These are phyloP conservation scores for Archegozetes longisetosus DNA, from an alignment of 1,140 invertebrate genomes.

Conservation along the genomic window DNA sequence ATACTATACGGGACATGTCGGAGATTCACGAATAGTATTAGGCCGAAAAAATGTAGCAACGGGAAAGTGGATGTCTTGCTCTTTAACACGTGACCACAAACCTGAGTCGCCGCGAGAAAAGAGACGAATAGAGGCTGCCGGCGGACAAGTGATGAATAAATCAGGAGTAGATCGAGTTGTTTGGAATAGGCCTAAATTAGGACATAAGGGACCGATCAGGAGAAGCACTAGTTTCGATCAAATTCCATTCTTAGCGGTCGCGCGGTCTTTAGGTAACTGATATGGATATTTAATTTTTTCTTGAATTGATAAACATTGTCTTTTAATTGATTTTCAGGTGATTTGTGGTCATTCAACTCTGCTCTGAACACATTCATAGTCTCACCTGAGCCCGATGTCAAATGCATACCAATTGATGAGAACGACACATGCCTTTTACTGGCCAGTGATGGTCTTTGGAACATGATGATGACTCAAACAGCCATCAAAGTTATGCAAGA, in stretches of 20 bases:
- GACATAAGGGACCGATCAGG: slow-evolving; percentile 53
- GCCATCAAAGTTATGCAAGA: slow-evolving; percentile 69
- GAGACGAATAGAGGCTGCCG: slow-evolving; percentile 57
- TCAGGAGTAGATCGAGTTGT: slow-evolving; percentile 87
- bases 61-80: slow-evolving; percentile 54
- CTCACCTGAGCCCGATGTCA: slow-evolving; percentile 90
- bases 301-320: slow-evolving; percentile 3
- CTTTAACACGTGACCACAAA: slow-evolving; percentile 81
- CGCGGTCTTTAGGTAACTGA: slow-evolving; percentile 65
- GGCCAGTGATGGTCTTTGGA: slow-evolving; percentile 91
- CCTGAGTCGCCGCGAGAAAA: slow-evolving; percentile 76
- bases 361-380: slow-evolving; percentile 77
- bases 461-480: slow-evolving; percentile 66
- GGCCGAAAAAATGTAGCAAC: slow-evolving; percentile 53
- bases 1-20: slow-evolving; percentile 92
- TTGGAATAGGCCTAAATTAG: slow-evolving; percentile 67
- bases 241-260: slow-evolving; percentile 90
- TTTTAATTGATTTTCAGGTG: slow-evolving; percentile 39
- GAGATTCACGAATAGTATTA: slow-evolving; percentile 84
- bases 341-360: slow-evolving; percentile 93
- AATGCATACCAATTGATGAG: slow-evolving; percentile 66
- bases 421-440: slow-evolving; percentile 74
- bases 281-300: not conserved
- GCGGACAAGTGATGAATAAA: slow-evolving; percentile 63
- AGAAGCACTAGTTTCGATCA: slow-evolving; percentile 73